Evolutionary conservation across 1,140 invertebrate species (phyloP).

Genomic region (Bombus huntii): DNA sequence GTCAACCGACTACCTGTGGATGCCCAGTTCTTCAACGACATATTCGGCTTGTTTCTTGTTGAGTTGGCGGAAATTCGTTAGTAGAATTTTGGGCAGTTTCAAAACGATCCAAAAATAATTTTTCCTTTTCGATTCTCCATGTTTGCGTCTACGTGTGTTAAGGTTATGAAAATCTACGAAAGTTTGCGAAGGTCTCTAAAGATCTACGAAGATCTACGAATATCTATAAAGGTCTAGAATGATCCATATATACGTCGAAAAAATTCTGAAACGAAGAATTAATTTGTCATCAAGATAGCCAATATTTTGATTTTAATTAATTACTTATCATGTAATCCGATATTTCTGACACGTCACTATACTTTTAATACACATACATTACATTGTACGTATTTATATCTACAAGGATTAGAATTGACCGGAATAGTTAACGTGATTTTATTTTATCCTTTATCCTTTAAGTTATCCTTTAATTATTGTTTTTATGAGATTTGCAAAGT

Average conservation of each 20-base stretch:
- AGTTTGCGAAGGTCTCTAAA: not conserved
- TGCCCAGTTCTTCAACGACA: constrained; percentile 4
- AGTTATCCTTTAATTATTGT: not conserved
- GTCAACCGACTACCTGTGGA: constrained; percentile 46
- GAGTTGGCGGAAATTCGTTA: too few species aligned
- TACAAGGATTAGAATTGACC: too few species aligned
- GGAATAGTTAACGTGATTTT: not conserved
- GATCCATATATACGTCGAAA: not conserved
- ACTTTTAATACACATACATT: too few species aligned
- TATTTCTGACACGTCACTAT: too few species aligned
- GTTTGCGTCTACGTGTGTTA: too few species aligned
- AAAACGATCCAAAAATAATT: not conserved
- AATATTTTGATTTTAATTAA: not conserved
- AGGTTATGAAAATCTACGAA: not conserved
- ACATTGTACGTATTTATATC: too few species aligned
- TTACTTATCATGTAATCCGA: too few species aligned
- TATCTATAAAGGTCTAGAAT: not conserved
- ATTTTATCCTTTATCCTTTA: not conserved
- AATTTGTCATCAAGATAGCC: not conserved
- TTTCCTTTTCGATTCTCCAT: not conserved
- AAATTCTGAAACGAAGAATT: not conserved
- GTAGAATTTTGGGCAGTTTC: not conserved
- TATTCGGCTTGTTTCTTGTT: not conserved
- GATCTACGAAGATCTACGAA: not conserved
- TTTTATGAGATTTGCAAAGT: not conserved